Percentiles rank a stretch among this genome's conserved stretches.
Evolutionary conservation across 92 coral and sea anemone genomes (phyloP).

Genomic region (Phenganax subtilis): DNA sequence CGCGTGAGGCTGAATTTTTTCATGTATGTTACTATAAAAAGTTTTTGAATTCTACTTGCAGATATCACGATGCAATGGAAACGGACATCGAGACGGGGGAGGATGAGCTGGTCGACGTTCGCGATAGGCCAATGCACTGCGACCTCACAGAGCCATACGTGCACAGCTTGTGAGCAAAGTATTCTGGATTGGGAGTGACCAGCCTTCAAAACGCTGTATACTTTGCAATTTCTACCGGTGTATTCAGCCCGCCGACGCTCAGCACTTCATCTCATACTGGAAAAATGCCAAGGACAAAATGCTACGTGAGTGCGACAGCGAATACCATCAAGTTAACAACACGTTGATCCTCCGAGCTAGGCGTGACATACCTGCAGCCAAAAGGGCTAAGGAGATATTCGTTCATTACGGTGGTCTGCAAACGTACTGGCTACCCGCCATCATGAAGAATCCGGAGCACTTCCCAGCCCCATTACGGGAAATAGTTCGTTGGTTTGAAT

Average conservation of each 20-base stretch:
- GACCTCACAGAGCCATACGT: conserved; percentile 24
- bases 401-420: background rate
- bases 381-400: background rate
- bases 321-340: background rate
- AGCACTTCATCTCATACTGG: too few species aligned
- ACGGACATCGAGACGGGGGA: conserved; percentile 41
- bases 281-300: background rate
- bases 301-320: background rate
- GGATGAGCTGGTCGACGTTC: background rate
- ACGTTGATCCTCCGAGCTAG: background rate
- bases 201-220: too few species aligned
- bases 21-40: background rate
- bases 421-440: background rate
- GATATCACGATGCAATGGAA: conserved; percentile 57
- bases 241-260: too few species aligned
- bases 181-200: too few species aligned
- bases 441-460: background rate
- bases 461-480: background rate
- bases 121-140: conserved; percentile 56
- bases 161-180: too few species aligned
- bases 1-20: too few species aligned
- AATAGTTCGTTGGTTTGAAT: background rate
- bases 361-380: background rate
- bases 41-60: conserved; percentile 61
- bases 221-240: too few species aligned